Evolutionary conservation across 2,797 vertebrate species (phyloP), one percentile per base, ranked within the genome.

Genomic region (Squalus acanthias): DNA sequence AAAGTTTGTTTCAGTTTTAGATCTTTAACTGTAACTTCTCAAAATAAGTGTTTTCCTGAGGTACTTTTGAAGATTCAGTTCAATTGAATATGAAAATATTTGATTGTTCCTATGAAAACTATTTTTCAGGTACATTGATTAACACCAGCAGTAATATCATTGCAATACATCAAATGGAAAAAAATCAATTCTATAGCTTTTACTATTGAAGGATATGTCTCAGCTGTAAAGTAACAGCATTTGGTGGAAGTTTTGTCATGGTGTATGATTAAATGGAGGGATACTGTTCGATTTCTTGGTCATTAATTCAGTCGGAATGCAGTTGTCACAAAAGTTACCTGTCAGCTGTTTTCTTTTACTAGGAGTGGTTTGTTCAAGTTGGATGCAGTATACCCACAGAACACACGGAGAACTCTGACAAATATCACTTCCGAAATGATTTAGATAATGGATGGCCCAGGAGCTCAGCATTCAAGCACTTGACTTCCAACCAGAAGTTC

Each of bases 181-280:
- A 12, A 60, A 91, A 91, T 91, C 88, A 57, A 91, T 91, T 91
- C 9, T 91, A 91, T 91, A 91, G 88, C 88, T 91, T 60, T 63
- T 91, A 29, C 26, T 33, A 63, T 91, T 63, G 29, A 91, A 63
- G 57, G 50, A 17, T 85, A 85, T 63, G 53, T 91, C 88, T 63
- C 88, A 91, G 15, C 29, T 91, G 4, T 91, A 63, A 63, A 63
- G 57, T 63, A 91, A 63, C 88, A 5, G 57, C 29, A 91, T 10
- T 91, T 91, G 88, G 57, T 91, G 57, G 57, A 91, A 91, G 88
- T 63, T 91, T 63, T 63, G 50, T 63, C 88, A 85, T 91, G 88
- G 50, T 60, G 53, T 85, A 85, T 91, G 53, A 91, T 91, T 91
- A 63, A 85, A 60, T 91, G 88, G 88, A 85, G 46, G 82, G 29